Evolutionary conservation across 2,797 vertebrate genomes (phyloP), one percentile per base, ranked within the genome.

Genomic region (Sebastes minor): DNA sequence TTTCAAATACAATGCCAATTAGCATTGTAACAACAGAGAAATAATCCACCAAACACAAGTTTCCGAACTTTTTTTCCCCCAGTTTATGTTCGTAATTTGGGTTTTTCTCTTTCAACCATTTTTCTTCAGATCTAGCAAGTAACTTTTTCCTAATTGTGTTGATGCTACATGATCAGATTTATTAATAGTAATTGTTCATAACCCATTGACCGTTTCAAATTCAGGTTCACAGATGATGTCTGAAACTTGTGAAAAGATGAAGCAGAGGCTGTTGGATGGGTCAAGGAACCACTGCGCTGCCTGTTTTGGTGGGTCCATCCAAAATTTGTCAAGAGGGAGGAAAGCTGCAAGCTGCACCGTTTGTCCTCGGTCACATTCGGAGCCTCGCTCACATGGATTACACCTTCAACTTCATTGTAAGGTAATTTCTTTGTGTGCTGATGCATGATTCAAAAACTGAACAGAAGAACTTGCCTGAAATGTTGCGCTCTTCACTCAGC

Each of bases 201-300:
- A 42, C 25, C 6, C 18, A 11, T 8, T 28, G 3, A n/a, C 12
- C 2, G 2, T 13, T 67, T 71, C 6, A 57, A 57, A 53, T 68
- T 23, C 35, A 69, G 18, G 30, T 46, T 42, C 14, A 25, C 22
- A 84, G 75, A 82, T 55, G 65, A 23, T 56, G 35, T 16, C 20
- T 71, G 25, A 57, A 53, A 72, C 11, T 52, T 20, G 13, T 2
- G 8, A 1, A 30, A 49, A 69, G 27, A 46, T 68, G 16, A 25
- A 57, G n/a, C 25, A 33, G 18, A 71, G 30, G 4, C 53, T 2
- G 14, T 20, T 46, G n/a, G 16, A 20, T 2, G 30, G 2, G n/a
- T 42, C 27, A 2, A 18, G 10, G 8, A 28, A 6, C 27, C 28
- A 6, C 1, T 4, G 8, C 30, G 61, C 53, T 25, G 57, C 14